A percentile compares a stretch with the other conserved stretches of the same genome.
phyloP scores from a whole-genome alignment of 2,888 invertebrate genomes.

The Apamea crenata region DNA sequence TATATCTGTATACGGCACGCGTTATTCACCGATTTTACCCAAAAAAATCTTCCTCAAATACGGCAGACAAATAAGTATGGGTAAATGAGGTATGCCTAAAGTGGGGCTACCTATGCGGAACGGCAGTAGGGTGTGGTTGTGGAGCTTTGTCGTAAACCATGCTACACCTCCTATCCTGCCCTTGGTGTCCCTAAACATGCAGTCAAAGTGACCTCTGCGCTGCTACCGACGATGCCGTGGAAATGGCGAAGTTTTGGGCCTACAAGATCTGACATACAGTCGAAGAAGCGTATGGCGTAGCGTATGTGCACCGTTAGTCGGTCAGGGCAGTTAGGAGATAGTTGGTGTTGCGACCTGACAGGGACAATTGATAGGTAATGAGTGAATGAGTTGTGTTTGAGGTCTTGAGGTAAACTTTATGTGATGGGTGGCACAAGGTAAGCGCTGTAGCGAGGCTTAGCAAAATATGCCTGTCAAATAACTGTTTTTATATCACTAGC shows the following conservation, averaged over 20 bases:
- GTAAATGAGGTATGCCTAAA: slow-evolving; percentile 1
- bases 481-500: too few relatives aligned
- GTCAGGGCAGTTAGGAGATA: slow-evolving; percentile 7
- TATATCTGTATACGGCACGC: not conserved
- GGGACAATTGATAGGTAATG: slow-evolving; percentile 24
- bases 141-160: too few relatives aligned
- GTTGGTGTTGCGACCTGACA: slow-evolving; percentile 26
- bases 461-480: too few relatives aligned
- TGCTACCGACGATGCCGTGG: not conserved
- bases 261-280: not conserved
- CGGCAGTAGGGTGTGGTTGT: too few relatives aligned
- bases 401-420: slow-evolving; percentile 18
- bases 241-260: not conserved
- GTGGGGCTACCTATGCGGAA: too few relatives aligned
- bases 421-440: not conserved
- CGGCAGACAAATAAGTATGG: not conserved
- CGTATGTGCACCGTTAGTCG: slow-evolving; percentile 38
- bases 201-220: not conserved
- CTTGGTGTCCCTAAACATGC: too few relatives aligned
- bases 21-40: slow-evolving; percentile 1
- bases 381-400: slow-evolving; percentile 39
- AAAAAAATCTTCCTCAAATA: slow-evolving; percentile 29
- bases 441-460: not conserved
- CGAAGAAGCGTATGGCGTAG: too few relatives aligned
- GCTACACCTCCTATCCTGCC: too few relatives aligned